Base-by-base conservation (phyloP, 2,888 invertebrate genomes). In the Drosophila niveifrons region DNA sequence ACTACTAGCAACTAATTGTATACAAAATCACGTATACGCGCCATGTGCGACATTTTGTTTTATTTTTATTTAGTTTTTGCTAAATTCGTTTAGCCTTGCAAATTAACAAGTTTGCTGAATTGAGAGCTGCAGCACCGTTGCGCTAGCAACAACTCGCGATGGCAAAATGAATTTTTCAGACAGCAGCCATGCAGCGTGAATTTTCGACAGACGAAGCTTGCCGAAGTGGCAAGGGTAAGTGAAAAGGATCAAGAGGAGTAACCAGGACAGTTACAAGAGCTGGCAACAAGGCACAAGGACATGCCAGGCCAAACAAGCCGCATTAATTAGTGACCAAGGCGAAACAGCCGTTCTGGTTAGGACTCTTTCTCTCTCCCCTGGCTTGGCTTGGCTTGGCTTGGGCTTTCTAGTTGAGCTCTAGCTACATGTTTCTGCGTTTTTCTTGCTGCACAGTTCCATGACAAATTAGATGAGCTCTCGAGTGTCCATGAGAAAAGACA, bases 311-410 rank as follows among this genome's bases (percentile, higher is more conserved):
- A 74, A 82, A 83, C 88, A 88, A 86, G 83, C 78, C 72, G 88
- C 82, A 83, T 88, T 83, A 88, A 83, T 88, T 83, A 83, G 86
- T 88, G 88, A 80, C 83, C 86, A 82, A 82, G 86, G 72, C 80
- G 86, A 77, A 67, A 66, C 67, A 43, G 28, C 51, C 59, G 56
- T 50, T 51, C 36, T 44, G 52, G 44, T 39, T 28, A 18, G 47
- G 17, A 29, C 34, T 46, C 48, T 36, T 48, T 23, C 23, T 23
- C 23, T 23, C 23, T 23, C 23, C 6, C 3, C 23, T 6, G 23
- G 23, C 23, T 23, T 15, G 10, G n/a, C 43, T 11, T 39, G 50
- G 34, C 44, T 34, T 15, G 10, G n/a, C 43, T 11, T 39, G 50
- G 34, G 36, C 23, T 13, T 9, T 13, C 10, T 36, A 43, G 50